Base-by-base conservation (phyloP, 2,888 invertebrate genomes). In the Allolobophora icterica region DNA sequence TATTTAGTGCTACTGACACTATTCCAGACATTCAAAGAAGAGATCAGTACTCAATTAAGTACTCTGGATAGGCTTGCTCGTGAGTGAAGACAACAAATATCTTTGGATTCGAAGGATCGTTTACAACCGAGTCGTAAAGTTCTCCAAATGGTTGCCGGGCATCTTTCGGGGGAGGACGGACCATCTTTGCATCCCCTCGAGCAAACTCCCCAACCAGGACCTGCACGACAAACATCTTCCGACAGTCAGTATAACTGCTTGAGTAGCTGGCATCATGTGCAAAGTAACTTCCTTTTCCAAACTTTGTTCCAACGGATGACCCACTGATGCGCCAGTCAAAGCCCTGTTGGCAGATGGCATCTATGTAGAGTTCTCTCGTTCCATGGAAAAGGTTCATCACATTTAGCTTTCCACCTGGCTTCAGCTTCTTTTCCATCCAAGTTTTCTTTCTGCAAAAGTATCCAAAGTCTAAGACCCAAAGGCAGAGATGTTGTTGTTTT, bases 261-360 rank as follows among this genome's bases (percentile, higher is more conserved):
- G 91, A 92, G 84, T 93, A 94, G 89, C 92, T 92, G 1, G 94
- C 93, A 90, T 93, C 92, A 17, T 92, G 92, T 0, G 94, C 93
- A 92, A 94, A 94, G 92, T 94, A 94, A 90, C 93, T 93, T n/a
- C 94, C 94, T 90, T 93, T 93, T 5, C 94, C 94, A 91, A 92
- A 93, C 34, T 90, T 90, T 1, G 93, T 93, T n/a, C 94, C 94
- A 35, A 84, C 71, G 84, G 92, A 91, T 30, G 92, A 92, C 35
- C 94, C 94, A 90, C 93, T 93, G n/a, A 94, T 92, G 15, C 94
- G 90, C 91, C 94, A 94, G 91, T 94, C 94, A 92, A 94, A 94
- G 19, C 94, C 94, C 90, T 94, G 94, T 58, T 92, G 92, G 91
- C 93, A 94, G 42, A 94, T 94, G 83, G 94, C 93, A 84, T 93